Percentiles rank a stretch among this genome's conserved stretches.
These are phyloP conservation scores for Macropus fuliginosus DNA, from an alignment of 2,797 vertebrate genomes.

Conservation along the genomic window DNA sequence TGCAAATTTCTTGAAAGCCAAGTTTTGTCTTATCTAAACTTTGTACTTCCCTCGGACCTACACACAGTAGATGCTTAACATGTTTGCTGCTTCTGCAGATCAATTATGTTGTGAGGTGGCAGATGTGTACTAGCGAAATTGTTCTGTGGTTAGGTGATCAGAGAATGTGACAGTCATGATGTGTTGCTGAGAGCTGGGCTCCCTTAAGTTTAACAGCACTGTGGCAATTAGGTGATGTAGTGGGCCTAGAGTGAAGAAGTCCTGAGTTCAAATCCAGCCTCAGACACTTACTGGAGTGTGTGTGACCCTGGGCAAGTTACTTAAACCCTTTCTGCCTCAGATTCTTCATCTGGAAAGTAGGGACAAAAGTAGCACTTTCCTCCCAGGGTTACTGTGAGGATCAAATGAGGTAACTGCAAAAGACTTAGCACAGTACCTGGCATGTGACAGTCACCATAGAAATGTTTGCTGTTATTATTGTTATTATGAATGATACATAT, in stretches of 20 bases:
- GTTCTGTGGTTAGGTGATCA: constrained; percentile 2
- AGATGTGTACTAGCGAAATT: not conserved
- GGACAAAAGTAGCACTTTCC: too few relatives aligned
- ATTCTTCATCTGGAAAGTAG: too few relatives aligned
- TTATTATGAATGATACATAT: not conserved
- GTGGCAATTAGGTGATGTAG: not conserved
- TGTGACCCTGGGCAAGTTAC: too few relatives aligned
- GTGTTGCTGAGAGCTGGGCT: not conserved
- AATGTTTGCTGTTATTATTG: not conserved
- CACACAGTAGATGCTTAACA: not conserved
- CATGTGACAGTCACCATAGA: not conserved
- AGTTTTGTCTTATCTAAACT: not conserved
- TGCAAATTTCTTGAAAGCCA: not conserved
- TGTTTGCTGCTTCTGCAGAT: not conserved
- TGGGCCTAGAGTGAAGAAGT: not conserved
- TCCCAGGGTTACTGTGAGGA: too few relatives aligned
- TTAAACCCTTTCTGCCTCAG: too few relatives aligned
- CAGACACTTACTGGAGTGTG: not conserved
- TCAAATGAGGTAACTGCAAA: too few relatives aligned
- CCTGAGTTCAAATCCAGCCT: not conserved
- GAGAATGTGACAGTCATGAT: not conserved
- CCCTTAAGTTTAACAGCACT: not conserved
- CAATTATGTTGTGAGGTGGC: too few relatives aligned
- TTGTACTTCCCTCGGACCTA: not conserved
- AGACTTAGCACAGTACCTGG: not conserved